These are phyloP conservation scores for Manis javanica DNA, from an alignment of 2,797 vertebrate species.

Conservation along the genomic window DNA sequence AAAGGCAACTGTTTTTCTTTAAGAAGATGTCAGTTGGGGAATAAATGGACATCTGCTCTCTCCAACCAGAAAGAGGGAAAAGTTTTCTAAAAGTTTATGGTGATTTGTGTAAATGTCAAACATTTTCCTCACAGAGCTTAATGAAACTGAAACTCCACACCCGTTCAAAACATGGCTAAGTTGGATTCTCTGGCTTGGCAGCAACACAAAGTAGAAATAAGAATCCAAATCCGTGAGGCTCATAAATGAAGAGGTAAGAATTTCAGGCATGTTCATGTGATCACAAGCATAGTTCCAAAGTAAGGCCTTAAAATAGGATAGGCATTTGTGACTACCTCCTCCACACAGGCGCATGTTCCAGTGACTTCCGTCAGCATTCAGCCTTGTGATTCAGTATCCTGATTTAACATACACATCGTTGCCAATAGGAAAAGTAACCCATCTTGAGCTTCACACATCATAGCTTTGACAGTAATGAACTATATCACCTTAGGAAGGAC, in stretches of 20 bases:
- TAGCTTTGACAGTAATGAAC: not conserved
- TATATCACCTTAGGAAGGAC: not conserved
- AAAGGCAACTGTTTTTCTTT: slow-evolving; percentile 21
- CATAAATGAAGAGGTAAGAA: not conserved
- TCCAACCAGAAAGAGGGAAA: not conserved
- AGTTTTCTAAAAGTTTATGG: not conserved
- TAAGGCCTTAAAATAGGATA: not conserved
- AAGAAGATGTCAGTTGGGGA: slow-evolving; percentile 24
- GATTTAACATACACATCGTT: not conserved
- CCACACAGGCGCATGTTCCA: not conserved
- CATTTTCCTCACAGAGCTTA: not conserved
- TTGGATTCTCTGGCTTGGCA: not conserved
- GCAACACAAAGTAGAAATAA: not conserved
- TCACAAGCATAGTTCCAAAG: not conserved
- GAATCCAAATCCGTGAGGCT: not conserved
- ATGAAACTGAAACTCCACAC: slow-evolving; percentile 24
- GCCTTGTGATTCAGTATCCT: not conserved
- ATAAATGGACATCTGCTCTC: not conserved
- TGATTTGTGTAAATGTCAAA: slow-evolving; percentile 29
- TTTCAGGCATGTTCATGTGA: not conserved
- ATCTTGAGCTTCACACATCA: not conserved
- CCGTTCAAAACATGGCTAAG: not conserved
- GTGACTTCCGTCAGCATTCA: not conserved
- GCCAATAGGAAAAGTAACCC: not conserved
- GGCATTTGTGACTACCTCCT: not conserved